Evolutionary conservation across 35 echinoderm and acorn worm genomes (phyloP), one percentile per base, ranked within the genome.

Genomic region (Apostichopus japonicus): DNA sequence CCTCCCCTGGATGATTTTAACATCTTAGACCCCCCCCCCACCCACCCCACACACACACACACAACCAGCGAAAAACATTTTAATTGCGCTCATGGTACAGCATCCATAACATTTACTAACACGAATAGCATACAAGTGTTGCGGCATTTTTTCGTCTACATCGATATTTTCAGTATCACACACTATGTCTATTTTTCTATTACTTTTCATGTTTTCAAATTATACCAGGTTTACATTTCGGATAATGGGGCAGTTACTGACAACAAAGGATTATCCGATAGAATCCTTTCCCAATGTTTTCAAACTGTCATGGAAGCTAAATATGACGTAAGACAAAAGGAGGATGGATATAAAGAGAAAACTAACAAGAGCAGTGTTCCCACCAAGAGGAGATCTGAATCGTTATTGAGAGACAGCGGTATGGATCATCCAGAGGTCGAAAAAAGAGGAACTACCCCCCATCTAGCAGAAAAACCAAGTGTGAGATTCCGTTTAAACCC

Each of bases 261-360:
- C 24, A 16, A 87, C 53, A 87, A 22, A 65, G 86, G 86, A 6
- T 27, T 87, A 25, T 67, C 86, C 17, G 86, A 87, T 16, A n/a
- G 86, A 63, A 63, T 65, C 4, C 14, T 87, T 14, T 71, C 56
- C 7, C 17, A 58, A 14, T 65, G 86, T 63, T 87, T 58, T 17
- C 86, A 87, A 51, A 24, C 19, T 22, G 86, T 71, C 86, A 62
- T 87, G 56, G 56, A 71, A 65, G 86, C 86, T 19, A 87, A 87
- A 22, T 87, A 87, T 63, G 56, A 87, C 54, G 86, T 87, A n/a
- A 87, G 86, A 87, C 57, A 10, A 51, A 87, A 51, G 25, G 58
- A 65, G 6, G 86, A 22, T 22, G 57, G 11, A 56, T 15, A 4
- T 11, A 22, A 5, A 5, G 21, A n/a, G 6, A 51, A 56, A 63